Conservation (phyloP, 1,140 invertebrate species). For the Pseudomyrmex dendroicus region DNA sequence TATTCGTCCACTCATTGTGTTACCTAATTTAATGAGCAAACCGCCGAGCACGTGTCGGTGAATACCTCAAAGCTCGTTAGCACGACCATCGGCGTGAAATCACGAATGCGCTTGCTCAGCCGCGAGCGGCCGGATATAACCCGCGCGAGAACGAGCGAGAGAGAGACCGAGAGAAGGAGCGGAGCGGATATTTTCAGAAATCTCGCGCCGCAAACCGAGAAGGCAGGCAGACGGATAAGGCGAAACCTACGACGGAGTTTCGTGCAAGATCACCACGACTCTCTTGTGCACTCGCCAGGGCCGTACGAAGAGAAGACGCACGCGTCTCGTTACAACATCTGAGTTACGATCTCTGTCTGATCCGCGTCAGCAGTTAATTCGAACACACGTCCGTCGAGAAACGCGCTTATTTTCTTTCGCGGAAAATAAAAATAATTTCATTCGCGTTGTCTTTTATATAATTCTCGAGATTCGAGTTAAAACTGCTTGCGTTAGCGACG, state of each 20-base stretch:
- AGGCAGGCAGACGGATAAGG: background rate
- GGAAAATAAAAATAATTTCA: too few species aligned
- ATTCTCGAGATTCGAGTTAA: too few species aligned
- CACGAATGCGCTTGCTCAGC: conserved; percentile 49
- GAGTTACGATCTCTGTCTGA: too few species aligned
- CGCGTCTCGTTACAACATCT: too few species aligned
- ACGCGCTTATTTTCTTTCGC: too few species aligned
- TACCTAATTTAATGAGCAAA: conserved; percentile 75
- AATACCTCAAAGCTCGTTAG: conserved; percentile 71
- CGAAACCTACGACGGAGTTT: conserved; percentile 18
- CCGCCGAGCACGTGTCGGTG: conserved; percentile 61
- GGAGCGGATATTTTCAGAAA: conserved; percentile 55
- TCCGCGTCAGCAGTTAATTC: background rate
- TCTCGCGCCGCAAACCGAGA: conserved; percentile 4
- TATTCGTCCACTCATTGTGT: conserved; percentile 72
- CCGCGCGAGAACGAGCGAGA: background rate
- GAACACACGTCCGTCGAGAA: too few species aligned
- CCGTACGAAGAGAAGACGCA: conserved; percentile 1
- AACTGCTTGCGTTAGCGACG: too few species aligned
- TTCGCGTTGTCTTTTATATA: too few species aligned
- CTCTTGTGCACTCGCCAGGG: conserved; percentile 13
- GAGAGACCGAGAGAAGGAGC: background rate
- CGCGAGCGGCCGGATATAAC: conserved; percentile 36
- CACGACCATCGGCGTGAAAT: conserved; percentile 69
- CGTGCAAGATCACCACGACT: conserved; percentile 9